A percentile compares a stretch with the other conserved stretches of the same genome.
Evolutionary conservation across 2,113 vertebrate species (phyloP).

Genomic region (Amazona guildingii): DNA sequence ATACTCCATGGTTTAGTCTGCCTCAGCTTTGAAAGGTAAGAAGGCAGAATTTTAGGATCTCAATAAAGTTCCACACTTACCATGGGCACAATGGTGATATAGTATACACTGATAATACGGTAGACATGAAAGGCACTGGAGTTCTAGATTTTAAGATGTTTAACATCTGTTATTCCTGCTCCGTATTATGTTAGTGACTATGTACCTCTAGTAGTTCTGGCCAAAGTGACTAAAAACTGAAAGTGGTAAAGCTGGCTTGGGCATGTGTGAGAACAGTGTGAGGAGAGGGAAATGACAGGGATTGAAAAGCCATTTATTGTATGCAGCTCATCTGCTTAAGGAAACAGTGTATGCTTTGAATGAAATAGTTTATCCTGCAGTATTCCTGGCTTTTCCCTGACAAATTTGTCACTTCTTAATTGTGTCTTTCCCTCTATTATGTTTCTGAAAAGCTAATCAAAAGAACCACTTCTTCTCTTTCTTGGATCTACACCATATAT

Average conservation of each 20-base stretch:
- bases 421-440: not conserved
- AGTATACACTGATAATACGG: not conserved
- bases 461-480: not conserved
- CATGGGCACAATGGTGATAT: not conserved
- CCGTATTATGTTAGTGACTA: not conserved
- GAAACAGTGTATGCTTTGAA: not conserved
- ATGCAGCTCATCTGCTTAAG: not conserved
- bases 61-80: not conserved
- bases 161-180: not conserved
- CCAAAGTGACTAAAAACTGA: not conserved
- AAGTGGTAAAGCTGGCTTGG: not conserved
- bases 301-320: not conserved
- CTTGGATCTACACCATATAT: not conserved
- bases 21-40: not conserved
- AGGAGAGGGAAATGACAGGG: not conserved
- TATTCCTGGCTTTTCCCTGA: not conserved
- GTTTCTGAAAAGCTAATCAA: constrained; percentile 9
- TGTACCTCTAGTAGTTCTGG: not conserved
- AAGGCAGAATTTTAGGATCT: not conserved
- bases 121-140: not conserved
- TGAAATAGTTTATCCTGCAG: not conserved
- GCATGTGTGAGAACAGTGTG: not conserved
- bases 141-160: not conserved
- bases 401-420: not conserved
- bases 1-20: not conserved